Conservation (phyloP, 2,797 vertebrate species). For the Chelon labrosus region DNA sequence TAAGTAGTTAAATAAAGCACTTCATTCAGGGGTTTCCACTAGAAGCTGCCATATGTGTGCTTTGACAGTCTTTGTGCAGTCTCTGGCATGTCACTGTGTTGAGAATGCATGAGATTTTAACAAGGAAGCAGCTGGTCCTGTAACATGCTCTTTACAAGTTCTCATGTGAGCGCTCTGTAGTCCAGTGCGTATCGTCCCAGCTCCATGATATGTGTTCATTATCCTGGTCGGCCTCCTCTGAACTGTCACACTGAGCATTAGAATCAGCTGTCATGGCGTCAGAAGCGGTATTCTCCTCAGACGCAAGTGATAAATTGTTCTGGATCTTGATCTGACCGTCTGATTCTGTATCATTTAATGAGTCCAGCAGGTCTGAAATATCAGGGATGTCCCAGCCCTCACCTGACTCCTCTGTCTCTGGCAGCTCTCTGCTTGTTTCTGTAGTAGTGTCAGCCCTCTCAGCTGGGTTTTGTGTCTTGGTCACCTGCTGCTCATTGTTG, state of each 20-base stretch:
- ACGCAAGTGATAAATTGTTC: constrained; percentile 14
- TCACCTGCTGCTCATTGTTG: constrained; percentile 31
- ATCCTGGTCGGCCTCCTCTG: constrained; percentile 44
- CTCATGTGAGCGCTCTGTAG: constrained; percentile 56
- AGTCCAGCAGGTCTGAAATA: constrained; percentile 85
- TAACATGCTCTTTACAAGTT: constrained; percentile 58
- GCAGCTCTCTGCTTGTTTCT: constrained; percentile 20
- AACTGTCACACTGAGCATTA: constrained; percentile 20
- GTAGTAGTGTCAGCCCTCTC: constrained; percentile 16
- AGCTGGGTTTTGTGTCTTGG: constrained; percentile 16
- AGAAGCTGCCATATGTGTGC: constrained; percentile 53
- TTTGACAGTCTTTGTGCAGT: constrained; percentile 10
- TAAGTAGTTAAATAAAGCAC: constrained; percentile 9
- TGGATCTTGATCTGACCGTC: constrained; percentile 15
- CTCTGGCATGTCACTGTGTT: constrained; percentile 36
- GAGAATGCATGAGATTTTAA: constrained; percentile 36
- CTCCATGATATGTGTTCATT: constrained; percentile 76
- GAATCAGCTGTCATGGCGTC: constrained; percentile 9
- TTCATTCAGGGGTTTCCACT: constrained; percentile 17
- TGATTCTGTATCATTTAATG: constrained; percentile 66
- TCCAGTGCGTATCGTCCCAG: constrained; percentile 82
- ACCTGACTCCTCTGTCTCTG: constrained; percentile 36
- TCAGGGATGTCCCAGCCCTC: constrained; percentile 87
- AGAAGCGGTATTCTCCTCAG: constrained; percentile 10
- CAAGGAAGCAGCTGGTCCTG: constrained; percentile 55